phyloP scores from a whole-genome alignment of 1,140 invertebrate genomes.

The Hyles vespertilio region DNA sequence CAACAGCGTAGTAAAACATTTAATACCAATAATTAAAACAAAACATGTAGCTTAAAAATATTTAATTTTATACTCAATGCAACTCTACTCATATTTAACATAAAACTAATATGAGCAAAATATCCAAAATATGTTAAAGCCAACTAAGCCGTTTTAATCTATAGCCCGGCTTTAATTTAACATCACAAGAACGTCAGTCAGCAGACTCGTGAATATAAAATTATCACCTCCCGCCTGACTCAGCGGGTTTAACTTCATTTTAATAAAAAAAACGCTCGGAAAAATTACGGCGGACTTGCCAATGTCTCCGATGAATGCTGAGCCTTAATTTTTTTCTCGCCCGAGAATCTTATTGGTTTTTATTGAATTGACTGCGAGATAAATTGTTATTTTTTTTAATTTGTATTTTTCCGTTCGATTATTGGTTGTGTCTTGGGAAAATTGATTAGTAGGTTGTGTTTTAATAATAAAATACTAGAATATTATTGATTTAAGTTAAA shows the following conservation, averaged over 20 bases:
- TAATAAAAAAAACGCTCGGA: conserved; percentile 50
- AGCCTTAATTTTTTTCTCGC: conserved; percentile 14
- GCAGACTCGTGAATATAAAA: conserved; percentile 47
- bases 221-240: conserved; percentile 54
- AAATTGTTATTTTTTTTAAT: too few relatives aligned
- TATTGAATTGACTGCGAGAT: conserved; percentile 1
- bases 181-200: conserved; percentile 8
- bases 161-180: conserved; percentile 7
- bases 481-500: too few relatives aligned
- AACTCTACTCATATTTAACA: too few relatives aligned
- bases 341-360: conserved; percentile 16
- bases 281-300: conserved; percentile 42
- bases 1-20: too few relatives aligned
- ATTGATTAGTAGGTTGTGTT: too few relatives aligned
- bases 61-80: too few relatives aligned
- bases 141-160: conserved; percentile 14
- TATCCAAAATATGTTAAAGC: background rate
- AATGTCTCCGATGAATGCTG: conserved; percentile 35
- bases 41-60: too few relatives aligned
- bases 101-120: background rate
- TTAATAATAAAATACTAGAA: too few relatives aligned
- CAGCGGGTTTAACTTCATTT: conserved; percentile 61
- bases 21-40: too few relatives aligned
- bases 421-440: background rate
- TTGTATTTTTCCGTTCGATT: background rate